Percentiles rank a stretch among this genome's conserved stretches.
Evolutionary conservation across 2,113 vertebrate species (phyloP).

Genomic region (Albula glossodonta): DNA sequence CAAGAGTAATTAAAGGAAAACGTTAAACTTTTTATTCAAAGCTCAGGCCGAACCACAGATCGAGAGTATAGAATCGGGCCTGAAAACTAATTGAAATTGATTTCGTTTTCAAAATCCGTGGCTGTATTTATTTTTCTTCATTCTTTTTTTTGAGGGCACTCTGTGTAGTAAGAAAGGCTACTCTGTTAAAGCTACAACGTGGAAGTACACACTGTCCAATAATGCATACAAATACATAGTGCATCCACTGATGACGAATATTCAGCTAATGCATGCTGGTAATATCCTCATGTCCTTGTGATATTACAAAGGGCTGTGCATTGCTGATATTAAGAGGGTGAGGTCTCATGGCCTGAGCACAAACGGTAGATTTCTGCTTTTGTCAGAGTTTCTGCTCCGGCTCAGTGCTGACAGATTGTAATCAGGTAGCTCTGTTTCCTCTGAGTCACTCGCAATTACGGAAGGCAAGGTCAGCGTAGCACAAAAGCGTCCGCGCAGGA

Average conservation of each 20-base stretch:
- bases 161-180: too few relatives aligned
- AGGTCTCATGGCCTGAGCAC: too few relatives aligned
- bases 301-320: neutral
- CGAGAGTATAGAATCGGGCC: too few relatives aligned
- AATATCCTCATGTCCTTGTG: neutral
- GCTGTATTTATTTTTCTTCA: too few relatives aligned
- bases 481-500: neutral
- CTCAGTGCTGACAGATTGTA: neutral
- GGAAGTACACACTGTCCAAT: too few relatives aligned
- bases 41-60: neutral
- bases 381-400: neutral
- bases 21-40: neutral
- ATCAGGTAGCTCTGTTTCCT: neutral
- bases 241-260: neutral
- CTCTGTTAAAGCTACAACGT: too few relatives aligned
- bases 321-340: neutral
- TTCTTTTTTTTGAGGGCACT: too few relatives aligned
- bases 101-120: neutral
- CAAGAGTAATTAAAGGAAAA: too few relatives aligned
- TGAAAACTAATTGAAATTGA: too few relatives aligned
- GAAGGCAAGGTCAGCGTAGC: neutral
- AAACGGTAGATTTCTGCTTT: too few relatives aligned
- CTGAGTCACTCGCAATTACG: neutral
- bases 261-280: neutral
- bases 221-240: too few relatives aligned